These are phyloP conservation scores for Xestia sexstrigata DNA, from an alignment of 2,888 invertebrate genomes.

Conservation along the genomic window DNA sequence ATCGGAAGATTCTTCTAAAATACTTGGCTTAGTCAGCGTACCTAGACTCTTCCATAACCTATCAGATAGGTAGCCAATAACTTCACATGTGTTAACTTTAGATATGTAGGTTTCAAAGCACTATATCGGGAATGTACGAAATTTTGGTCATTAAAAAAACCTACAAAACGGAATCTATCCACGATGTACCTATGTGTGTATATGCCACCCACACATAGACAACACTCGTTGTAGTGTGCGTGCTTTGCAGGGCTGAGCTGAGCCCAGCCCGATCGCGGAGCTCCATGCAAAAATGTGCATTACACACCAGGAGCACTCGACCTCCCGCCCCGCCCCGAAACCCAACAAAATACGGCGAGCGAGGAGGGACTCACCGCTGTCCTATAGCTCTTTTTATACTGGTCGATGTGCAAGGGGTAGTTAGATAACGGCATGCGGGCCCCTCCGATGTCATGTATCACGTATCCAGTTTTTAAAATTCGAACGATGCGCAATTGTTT, in stretches of 20 bases:
- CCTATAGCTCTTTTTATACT: constrained; percentile 79
- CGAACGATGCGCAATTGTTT: constrained; percentile 74
- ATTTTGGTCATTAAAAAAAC: constrained; percentile 64
- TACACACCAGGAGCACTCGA: constrained; percentile 81
- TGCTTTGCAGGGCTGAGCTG: constrained; percentile 84
- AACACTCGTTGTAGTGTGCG: constrained; percentile 66
- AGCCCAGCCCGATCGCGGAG: constrained; percentile 83
- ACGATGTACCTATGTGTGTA: constrained; percentile 49
- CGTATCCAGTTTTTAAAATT: constrained; percentile 81
- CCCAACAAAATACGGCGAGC: constrained; percentile 76
- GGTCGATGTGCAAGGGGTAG: constrained; percentile 79
- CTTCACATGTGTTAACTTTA: constrained; percentile 3
- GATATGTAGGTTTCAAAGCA: constrained; percentile 17
- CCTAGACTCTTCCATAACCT: background rate
- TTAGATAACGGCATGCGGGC: constrained; percentile 82
- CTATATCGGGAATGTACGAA: constrained; percentile 49
- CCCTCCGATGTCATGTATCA: constrained; percentile 84
- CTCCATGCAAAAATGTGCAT: constrained; percentile 89
- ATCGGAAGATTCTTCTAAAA: background rate
- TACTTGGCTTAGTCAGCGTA: too few relatives aligned
- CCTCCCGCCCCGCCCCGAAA: constrained; percentile 76
- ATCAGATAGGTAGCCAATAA: constrained; percentile 11
- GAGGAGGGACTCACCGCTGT: constrained; percentile 73
- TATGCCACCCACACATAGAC: constrained; percentile 47
- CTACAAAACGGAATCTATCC: constrained; percentile 54